These are phyloP conservation scores for Aythya fuligula DNA, from an alignment of 2,797 vertebrate species.

Conservation along the genomic window DNA sequence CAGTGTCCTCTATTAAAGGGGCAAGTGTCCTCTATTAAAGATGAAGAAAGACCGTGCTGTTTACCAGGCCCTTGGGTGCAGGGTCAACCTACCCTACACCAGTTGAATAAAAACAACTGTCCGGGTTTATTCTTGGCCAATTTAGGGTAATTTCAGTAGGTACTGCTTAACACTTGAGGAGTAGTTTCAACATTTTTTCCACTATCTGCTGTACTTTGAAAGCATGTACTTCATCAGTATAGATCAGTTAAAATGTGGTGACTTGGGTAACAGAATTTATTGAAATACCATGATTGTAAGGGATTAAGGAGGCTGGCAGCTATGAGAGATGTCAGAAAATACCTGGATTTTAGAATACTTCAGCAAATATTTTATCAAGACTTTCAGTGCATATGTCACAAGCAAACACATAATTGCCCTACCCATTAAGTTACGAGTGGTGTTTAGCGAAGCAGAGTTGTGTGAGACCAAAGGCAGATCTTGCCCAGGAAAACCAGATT, in stretches of 20 bases:
- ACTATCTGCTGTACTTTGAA: neutral
- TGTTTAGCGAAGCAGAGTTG: neutral
- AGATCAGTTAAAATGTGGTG: neutral
- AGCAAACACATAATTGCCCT: neutral
- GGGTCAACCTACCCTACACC: neutral
- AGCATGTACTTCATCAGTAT: neutral
- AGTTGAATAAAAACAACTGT: neutral
- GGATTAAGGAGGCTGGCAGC: neutral
- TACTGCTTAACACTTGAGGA: neutral
- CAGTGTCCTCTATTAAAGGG: neutral
- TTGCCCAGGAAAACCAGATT: neutral
- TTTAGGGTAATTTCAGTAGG: neutral
- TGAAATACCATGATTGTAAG: fast-evolving
- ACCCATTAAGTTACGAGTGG: neutral
- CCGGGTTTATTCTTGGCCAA: neutral
- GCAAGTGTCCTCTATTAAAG: neutral
- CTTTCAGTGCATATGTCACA: neutral
- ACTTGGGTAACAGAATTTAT: neutral
- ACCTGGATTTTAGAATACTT: neutral
- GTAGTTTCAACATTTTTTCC: too few relatives aligned
- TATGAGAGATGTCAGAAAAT: neutral
- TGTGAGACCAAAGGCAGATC: neutral
- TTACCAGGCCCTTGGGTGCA: neutral
- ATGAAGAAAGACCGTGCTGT: neutral
- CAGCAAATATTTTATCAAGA: neutral